A percentile compares a stretch with the other conserved stretches of the same genome.
Conservation (phyloP, 2,113 vertebrate species). For the Romanogobio albipinnatus region DNA sequence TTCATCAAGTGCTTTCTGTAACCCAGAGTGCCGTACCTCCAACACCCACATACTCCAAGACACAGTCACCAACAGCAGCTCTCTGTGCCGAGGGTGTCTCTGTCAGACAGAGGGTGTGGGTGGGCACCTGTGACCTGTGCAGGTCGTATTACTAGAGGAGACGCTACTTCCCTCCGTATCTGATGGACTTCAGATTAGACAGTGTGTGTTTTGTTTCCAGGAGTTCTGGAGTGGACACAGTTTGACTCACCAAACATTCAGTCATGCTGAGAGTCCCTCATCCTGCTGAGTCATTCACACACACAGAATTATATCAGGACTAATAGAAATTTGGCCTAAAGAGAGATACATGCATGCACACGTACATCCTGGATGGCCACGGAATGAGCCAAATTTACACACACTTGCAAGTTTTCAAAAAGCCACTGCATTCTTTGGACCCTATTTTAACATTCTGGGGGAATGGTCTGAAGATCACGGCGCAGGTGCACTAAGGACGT, state of each 20-base stretch:
- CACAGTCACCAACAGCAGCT: conserved; percentile 17
- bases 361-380: neutral
- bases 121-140: conserved; percentile 45
- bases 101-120: conserved; percentile 45
- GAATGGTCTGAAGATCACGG: too few species aligned
- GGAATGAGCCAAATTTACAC: neutral
- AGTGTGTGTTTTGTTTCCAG: conserved; percentile 2
- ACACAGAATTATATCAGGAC: conserved; percentile 15
- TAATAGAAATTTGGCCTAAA: neutral
- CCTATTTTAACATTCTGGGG: too few species aligned
- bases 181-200: conserved; percentile 26
- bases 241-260: conserved; percentile 53
- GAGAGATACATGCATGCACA: neutral
- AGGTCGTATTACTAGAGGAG: conserved; percentile 29
- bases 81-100: conserved; percentile 34
- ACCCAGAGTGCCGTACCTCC: conserved; percentile 24
- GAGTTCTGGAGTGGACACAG: conserved; percentile 32
- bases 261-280: conserved; percentile 51
- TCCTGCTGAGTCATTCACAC: conserved; percentile 55
- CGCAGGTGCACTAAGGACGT: too few species aligned
- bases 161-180: neutral
- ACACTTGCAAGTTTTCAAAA: neutral
- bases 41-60: conserved; percentile 35
- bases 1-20: conserved; percentile 38
- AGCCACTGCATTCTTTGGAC: too few species aligned